Conservation (phyloP, 2,888 invertebrate genomes). For the Mycogona germanica region DNA sequence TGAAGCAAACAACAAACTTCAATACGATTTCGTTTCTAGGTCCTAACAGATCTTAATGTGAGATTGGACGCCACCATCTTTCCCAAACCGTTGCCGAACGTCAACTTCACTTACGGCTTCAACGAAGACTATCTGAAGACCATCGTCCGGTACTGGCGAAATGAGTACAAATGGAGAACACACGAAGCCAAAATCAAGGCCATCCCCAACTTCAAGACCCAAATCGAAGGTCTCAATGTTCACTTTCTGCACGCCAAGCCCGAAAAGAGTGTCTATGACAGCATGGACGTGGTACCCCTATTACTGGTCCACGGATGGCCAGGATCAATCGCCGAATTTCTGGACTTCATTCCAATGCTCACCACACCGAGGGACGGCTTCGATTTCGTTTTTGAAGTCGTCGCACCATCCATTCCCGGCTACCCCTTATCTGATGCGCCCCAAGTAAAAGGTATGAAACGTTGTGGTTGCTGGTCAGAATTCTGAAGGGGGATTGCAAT, state of each 20-base stretch:
- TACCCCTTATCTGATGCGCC: conserved; percentile 44
- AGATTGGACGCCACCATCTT: conserved; percentile 33
- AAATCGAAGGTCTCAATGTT: conserved; percentile 59
- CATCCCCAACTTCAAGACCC: conserved; percentile 59
- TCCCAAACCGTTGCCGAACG: conserved; percentile 35
- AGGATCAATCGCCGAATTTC: conserved; percentile 66
- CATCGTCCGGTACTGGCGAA: conserved; percentile 61
- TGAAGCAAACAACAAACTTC: no score
- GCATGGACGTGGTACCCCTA: conserved; percentile 45
- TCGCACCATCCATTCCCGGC: conserved; percentile 43
- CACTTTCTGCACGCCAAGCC: conserved; percentile 63
- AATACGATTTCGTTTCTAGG: no score
- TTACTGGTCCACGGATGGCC: conserved; percentile 77
- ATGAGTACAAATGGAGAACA: conserved; percentile 57
- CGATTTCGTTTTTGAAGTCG: conserved; percentile 29
- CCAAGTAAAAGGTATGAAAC: conserved; percentile 44
- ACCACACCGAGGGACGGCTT: conserved; percentile 27
- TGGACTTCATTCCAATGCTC: conserved; percentile 53
- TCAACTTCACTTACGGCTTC: conserved; percentile 67
- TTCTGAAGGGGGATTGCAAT: no score
- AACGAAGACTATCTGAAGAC: conserved; percentile 52
- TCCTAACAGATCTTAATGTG: conserved; percentile 41
- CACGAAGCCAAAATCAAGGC: conserved; percentile 57
- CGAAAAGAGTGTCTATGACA: conserved; percentile 27
- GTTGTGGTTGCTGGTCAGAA: no score